Base-by-base conservation (phyloP, 2,113 vertebrate genomes). In the Cacatua alba region DNA sequence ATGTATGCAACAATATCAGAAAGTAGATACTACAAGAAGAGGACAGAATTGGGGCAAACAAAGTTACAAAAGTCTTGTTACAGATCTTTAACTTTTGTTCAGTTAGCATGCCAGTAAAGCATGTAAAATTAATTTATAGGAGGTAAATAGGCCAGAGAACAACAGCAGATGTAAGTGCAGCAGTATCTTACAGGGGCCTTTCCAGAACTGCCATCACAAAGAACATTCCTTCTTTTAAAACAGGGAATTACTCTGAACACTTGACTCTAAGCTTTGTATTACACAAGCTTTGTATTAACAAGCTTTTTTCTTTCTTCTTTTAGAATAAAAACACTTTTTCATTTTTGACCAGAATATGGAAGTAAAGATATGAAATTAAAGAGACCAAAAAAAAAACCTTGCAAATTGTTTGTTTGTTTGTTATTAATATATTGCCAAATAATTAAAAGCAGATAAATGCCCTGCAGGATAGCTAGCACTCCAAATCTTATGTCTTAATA, bases 41-140 rank as follows among this genome's bases (percentile, higher is more conserved):
- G 12, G 4, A 37, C 2, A 41, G 37, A 33, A 2, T 8, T 1
- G 3, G 6, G 10, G 3, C 13, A 67, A 76, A 16, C 10, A 55
- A 91, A 69, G 25, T 29, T 74, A 8, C 3, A 41, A 12, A 87
- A 65, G 4, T 41, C 41, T 41, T 41, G 41, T 24, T 21, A 43
- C 81, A 60, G 14, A 2, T 75, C 62, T 91, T 65, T 33, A 51
- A 41, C 17, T 49, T 72, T 64, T 72, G 20, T 86, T 19, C 25
- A 69, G 26, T 44, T 88, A 24, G 35, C 10, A 60, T 59, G 35
- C 15, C 23, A 60, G 5, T 35, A 37, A 69, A 68, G 3, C 25
- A 28, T 6, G 10, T 11, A 46, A 68, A 75, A 53, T 62, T 0
- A 53, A 72, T 49, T 49, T 29, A 60, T 68, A 16, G 17, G 69